Evolutionary conservation across 2,113 vertebrate species (phyloP), one percentile per base, ranked within the genome.

Genomic region (Otocyon megalotis): DNA sequence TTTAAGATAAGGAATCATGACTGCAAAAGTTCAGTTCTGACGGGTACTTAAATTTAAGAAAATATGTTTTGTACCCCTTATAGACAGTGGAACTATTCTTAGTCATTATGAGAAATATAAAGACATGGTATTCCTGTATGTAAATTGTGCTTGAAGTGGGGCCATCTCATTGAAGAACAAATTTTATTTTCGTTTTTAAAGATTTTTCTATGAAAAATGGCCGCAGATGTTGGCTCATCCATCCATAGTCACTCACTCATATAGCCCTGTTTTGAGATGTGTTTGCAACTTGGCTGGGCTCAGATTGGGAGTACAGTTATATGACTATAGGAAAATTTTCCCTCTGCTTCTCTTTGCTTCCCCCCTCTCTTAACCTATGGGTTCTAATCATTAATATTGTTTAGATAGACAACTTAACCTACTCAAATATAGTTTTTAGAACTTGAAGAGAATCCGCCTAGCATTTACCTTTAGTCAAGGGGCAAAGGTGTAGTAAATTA

Each of bases 401-500:
- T 77, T 84, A 91, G 24, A 88, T 13, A 50, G 56, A 72, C 8
- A 93, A n/a, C 3, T 54, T 88, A 62, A 60, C 12, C 16, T 90
- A 63, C 19, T 63, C 86, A 96, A 65, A 90, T 67, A 17, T 35
- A 81, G 26, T 43, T 43, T 96, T 89, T 58, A 90, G 56, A 71
- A 14, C 48, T 76, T 90, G 84, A 67, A 88, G 2, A 83, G n/a
- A 79, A 71, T 32, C 65, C 69, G 13, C 7, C 4, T n/a, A 43
- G n/a, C 12, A 48, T 95, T 95, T 91, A 92, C 91, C 91, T 80
- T 79, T 69, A 32, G 37, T 43, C 15, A 87, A 76, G 17, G 37
- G 53, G 17, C 15, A 20, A 72, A 94, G 6, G 1, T 37, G 5
- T 30, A 88, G 26, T 48, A 72, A 95, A 95, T 95, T 74, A 94